Percentiles rank a stretch among this genome's conserved stretches.
Conservation (phyloP, 1,140 invertebrate species). For the Drosophila suzukii region DNA sequence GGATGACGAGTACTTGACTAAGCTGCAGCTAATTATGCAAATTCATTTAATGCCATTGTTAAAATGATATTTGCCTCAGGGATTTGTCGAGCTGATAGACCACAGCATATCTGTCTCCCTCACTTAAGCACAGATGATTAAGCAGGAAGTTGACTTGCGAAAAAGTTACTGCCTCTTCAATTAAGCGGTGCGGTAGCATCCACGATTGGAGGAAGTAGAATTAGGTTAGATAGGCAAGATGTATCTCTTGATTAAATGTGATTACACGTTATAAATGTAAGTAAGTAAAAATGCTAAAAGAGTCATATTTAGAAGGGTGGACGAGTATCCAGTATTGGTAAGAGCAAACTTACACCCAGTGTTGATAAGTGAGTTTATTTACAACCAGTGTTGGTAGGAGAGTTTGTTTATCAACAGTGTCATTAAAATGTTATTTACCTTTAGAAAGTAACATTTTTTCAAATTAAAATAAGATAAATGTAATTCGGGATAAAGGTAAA, state of each 20-base stretch:
- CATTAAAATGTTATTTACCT: neutral
- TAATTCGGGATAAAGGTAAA: neutral
- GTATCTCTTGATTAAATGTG: neutral
- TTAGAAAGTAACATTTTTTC: too few relatives aligned
- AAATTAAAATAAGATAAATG: neutral
- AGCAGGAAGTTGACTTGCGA: slow-evolving; percentile 29
- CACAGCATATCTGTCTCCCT: slow-evolving; percentile 6
- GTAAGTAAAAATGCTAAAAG: neutral
- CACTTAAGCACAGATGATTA: slow-evolving; percentile 26
- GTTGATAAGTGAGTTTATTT: neutral
- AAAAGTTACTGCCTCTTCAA: slow-evolving; percentile 19
- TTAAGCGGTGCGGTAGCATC: neutral
- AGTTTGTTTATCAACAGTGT: too few relatives aligned
- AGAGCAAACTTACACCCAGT: neutral
- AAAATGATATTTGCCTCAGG: slow-evolving; percentile 58
- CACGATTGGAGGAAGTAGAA: neutral
- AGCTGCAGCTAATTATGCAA: slow-evolving; percentile 74
- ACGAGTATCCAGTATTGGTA: neutral
- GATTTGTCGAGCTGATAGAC: slow-evolving; percentile 49
- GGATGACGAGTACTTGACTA: slow-evolving; percentile 26
- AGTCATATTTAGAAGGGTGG: neutral
- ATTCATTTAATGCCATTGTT: slow-evolving; percentile 73
- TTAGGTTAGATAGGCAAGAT: neutral
- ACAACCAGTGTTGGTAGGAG: neutral
- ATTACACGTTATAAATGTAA: neutral